Base-by-base conservation (phyloP, 2,888 invertebrate genomes). In the Temnothorax unifasciatus region DNA sequence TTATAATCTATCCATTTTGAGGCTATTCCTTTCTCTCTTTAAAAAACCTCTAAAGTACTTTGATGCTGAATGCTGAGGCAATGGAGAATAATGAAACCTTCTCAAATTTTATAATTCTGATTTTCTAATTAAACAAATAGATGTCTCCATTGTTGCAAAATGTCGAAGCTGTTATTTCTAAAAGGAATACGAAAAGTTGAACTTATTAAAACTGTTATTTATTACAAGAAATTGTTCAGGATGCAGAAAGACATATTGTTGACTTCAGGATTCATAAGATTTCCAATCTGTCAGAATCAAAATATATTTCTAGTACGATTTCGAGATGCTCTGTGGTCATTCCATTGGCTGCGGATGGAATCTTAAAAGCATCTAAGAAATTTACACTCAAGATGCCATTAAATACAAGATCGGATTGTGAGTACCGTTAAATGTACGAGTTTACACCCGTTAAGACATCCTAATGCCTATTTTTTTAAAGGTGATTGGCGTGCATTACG, bases 401-500 rank as follows among this genome's bases (percentile, higher is more conserved):
- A 25, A 66, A 15, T 66, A 8, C 15, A 21, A 64, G 15, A 66
- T 64, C 41, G 21, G 34, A 34, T 34, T 34, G 34, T 15, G 38
- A 63, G 5, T 38, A 25, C 15, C 21, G n/a, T 66, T 66, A 68
- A 47, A 18, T 18, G 21, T 41, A 38, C 5, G 0, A 34, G 13
- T n/a, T 29, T 44, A 44, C 47, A 21, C 25, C 18, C n/a, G 0
- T 21, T n/a, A 41, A 54, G 13, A 57, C 29, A 25, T 21, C 25
- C 8, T 6, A 38, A 34, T 18, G 8, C 4, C 34, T 21, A 34
- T 41, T 25, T 38, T 66, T 66, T n/a, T 11, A 2, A 71, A 34
- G 4, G 5, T 38, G 21, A 38, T 18, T 38, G 3, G 15, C 13
- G 21, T 15, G 25, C 9, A 1, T 89, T 90, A 91, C 92, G 92